These are phyloP conservation scores for Ellobius talpinus DNA, from an alignment of 2,113 vertebrate species.

Conservation along the genomic window DNA sequence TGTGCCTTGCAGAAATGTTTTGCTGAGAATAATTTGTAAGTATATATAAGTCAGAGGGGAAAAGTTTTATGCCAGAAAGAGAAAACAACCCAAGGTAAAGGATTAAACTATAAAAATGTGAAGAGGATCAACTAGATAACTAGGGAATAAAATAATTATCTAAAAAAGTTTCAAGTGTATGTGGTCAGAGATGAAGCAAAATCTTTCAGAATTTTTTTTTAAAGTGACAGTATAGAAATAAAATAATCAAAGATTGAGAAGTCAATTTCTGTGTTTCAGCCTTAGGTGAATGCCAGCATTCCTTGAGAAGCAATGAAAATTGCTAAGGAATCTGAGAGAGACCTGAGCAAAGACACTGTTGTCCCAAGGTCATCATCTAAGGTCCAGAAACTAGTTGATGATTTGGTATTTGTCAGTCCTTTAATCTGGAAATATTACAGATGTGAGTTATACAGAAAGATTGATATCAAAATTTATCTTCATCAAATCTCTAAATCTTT, in stretches of 20 bases:
- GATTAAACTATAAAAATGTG: slow-evolving; percentile 14
- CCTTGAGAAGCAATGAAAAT: neutral
- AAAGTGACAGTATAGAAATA: neutral
- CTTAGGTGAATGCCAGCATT: neutral
- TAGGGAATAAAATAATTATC: neutral
- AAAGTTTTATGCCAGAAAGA: neutral
- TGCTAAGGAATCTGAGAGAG: neutral
- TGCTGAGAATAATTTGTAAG: slow-evolving; percentile 53
- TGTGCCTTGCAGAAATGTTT: neutral
- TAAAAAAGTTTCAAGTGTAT: slow-evolving; percentile 17
- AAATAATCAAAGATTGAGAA: neutral
- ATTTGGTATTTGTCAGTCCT: neutral
- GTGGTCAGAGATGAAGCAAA: neutral
- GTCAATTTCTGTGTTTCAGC: neutral
- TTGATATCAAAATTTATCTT: slow-evolving; percentile 46
- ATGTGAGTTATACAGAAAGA: neutral
- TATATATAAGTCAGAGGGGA: neutral
- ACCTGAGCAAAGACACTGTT: neutral
- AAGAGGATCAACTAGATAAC: neutral
- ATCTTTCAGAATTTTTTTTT: neutral
- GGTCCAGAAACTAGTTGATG: neutral
- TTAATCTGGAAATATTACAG: slow-evolving; percentile 11
- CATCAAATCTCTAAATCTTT: slow-evolving; percentile 30
- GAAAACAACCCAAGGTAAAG: neutral
- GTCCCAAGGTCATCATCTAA: neutral